Evolutionary conservation across 1,140 invertebrate genomes (phyloP).

Genomic region (Euura lappo): DNA sequence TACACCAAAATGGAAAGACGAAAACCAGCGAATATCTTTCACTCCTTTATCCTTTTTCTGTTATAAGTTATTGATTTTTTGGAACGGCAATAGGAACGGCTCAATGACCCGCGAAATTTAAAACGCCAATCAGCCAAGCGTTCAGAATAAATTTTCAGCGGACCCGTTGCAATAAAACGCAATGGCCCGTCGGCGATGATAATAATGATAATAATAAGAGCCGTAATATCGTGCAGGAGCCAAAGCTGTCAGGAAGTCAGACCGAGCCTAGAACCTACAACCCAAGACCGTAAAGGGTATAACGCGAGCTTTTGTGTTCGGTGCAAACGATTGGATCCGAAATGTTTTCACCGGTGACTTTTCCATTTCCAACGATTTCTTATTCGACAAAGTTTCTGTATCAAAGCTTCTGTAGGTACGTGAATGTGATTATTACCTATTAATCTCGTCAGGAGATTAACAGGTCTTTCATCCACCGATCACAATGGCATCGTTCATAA

Average conservation of each 20-base stretch:
- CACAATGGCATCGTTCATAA: background rate
- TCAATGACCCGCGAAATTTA: conserved; percentile 53
- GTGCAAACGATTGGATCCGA: background rate
- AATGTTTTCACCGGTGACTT: background rate
- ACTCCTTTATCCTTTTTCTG: background rate
- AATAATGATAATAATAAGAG: conserved; percentile 3
- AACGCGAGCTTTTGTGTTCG: background rate
- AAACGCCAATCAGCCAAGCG: conserved; percentile 52
- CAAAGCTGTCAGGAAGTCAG: conserved; percentile 34
- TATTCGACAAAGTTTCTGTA: too few relatives aligned
- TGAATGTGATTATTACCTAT: too few relatives aligned
- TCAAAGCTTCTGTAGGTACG: too few relatives aligned
- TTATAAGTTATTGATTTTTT: conserved; percentile 6
- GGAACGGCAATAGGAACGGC: conserved; percentile 6
- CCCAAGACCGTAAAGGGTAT: background rate
- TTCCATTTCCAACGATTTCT: background rate
- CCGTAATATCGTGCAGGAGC: conserved; percentile 40
- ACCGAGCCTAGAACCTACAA: conserved; percentile 10
- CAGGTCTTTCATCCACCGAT: too few relatives aligned
- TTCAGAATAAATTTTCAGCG: conserved; percentile 42
- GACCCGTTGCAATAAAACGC: conserved; percentile 48
- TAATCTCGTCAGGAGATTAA: too few relatives aligned
- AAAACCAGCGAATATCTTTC: background rate
- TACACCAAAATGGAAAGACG: background rate
- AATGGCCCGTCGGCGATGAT: conserved; percentile 39